Evolutionary conservation across 1,140 invertebrate genomes (phyloP).

Genomic region (Papilio dardanus): DNA sequence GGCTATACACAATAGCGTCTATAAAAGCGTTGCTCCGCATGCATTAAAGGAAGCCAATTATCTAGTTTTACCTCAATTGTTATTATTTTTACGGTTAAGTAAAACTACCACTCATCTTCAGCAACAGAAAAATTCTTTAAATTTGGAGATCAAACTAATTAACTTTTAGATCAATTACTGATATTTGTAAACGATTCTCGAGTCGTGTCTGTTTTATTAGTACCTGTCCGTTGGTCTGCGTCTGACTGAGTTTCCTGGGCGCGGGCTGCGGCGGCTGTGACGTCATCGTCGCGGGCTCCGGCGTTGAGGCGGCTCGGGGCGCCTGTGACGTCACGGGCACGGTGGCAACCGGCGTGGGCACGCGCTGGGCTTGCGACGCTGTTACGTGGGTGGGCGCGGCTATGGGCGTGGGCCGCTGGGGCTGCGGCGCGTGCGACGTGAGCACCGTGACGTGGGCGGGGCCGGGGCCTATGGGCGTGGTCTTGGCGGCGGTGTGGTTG

Average conservation of each 20-base stretch:
- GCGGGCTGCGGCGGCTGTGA: conserved; percentile 75
- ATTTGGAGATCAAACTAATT: no score
- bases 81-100: neutral
- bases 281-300: conserved; percentile 32
- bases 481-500: conserved; percentile 57
- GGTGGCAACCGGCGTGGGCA: conserved; percentile 46
- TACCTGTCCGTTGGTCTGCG: conserved; percentile 59
- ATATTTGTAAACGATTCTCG: neutral
- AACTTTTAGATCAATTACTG: neutral
- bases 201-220: neutral
- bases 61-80: neutral
- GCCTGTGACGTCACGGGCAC: conserved; percentile 41
- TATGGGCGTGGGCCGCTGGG: conserved; percentile 45
- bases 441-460: conserved; percentile 39
- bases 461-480: conserved; percentile 44
- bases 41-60: neutral
- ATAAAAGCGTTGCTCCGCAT: neutral
- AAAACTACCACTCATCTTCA: neutral
- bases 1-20: neutral
- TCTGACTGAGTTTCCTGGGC: conserved; percentile 72
- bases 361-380: conserved; percentile 33
- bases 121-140: no score
- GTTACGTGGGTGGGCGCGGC: no score
- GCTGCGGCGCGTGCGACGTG: conserved; percentile 40
- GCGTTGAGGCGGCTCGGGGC: conserved; percentile 42